These are phyloP conservation scores for Aurelia aurita DNA, from an alignment of 30 jellyfish, hydroid and myxozoan genomes.

Conservation along the genomic window DNA sequence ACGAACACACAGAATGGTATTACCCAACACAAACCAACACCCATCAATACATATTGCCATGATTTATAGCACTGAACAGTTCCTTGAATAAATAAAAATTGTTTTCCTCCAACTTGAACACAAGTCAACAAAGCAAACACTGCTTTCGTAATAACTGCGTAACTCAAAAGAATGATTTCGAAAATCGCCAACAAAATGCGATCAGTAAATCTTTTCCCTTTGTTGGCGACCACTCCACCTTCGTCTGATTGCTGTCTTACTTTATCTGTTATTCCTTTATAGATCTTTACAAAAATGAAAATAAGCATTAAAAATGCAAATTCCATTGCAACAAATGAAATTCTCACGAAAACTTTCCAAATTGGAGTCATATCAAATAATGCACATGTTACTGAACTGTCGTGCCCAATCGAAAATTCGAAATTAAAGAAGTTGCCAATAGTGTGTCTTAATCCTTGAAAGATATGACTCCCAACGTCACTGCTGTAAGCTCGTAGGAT, in stretches of 20 bases:
- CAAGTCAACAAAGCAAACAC: slow-evolving; percentile 21
- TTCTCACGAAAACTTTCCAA: not conserved
- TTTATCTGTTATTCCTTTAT: not conserved
- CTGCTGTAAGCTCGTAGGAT: not conserved
- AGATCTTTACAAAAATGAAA: not conserved
- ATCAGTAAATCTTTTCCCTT: too few relatives aligned
- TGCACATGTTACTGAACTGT: slow-evolving; percentile 5
- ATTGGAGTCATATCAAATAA: slow-evolving; percentile 5
- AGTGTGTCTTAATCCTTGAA: not conserved
- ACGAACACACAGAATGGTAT: slow-evolving; percentile 34
- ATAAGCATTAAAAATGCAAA: not conserved
- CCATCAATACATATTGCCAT: slow-evolving; percentile 45
- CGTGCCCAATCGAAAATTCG: not conserved
- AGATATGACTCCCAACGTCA: not conserved
- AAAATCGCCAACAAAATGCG: slow-evolving; percentile 8
- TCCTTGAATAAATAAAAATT: slow-evolving; percentile 48
- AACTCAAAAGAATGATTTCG: slow-evolving; percentile 41
- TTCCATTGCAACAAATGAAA: slow-evolving; percentile 3
- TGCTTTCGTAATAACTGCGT: slow-evolving; percentile 14
- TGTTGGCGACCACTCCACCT: too few relatives aligned
- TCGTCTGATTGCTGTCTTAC: too few relatives aligned
- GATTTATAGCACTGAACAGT: slow-evolving; percentile 20
- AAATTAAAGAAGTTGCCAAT: slow-evolving; percentile 26
- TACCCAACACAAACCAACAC: slow-evolving; percentile 26
- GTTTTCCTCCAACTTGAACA: slow-evolving; percentile 1